Evolutionary conservation across 2,113 vertebrate species (phyloP), one percentile per base, ranked within the genome.

Genomic region (Phyllopteryx taeniolatus): DNA sequence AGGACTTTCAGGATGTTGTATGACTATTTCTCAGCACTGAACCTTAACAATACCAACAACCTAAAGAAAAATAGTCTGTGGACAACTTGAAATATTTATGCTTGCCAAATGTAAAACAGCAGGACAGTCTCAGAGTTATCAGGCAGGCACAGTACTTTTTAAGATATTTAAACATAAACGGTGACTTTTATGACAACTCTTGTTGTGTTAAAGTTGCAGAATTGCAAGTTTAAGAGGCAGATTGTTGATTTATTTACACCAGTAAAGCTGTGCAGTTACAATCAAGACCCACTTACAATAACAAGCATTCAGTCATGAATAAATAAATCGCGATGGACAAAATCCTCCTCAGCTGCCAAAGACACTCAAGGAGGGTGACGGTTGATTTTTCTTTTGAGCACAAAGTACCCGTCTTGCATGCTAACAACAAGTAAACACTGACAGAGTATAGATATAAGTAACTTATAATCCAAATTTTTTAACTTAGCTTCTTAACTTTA

Each of bases 341-440:
- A 39, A 63, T 31, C 76, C 56, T 79, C 80, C 53, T 79, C 72
- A 84, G 82, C 80, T 82, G 86, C 84, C 82, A 86, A 88, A 88
- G 83, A 87, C 76, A 83, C 78, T 20, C 17, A 83, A 86, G 75
- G 83, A 77, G 80, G 80, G 78, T 78, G 77, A 79, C 60, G 74
- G 77, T 82, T 71, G 72, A 73, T 56, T 14, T 54, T 42, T 14
- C 7, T 53, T 79, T 82, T 79, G 78, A 76, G 76, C 67, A 78
- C 73, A 79, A 78, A 76, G 71, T 78, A 83, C 76, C 82, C 74
- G 43, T 82, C 81, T 75, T 86, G 88, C 87, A 90, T 90, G 89
- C 81, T 75, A 78, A 71, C 31, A 72, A 51, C 67, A 84, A 73
- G 72, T 66, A 77, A 83, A 81, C 61, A 69, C 56, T 67, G 72